Base-by-base conservation (phyloP, 2,888 invertebrate genomes). In the Lacanobia wlatinum region DNA sequence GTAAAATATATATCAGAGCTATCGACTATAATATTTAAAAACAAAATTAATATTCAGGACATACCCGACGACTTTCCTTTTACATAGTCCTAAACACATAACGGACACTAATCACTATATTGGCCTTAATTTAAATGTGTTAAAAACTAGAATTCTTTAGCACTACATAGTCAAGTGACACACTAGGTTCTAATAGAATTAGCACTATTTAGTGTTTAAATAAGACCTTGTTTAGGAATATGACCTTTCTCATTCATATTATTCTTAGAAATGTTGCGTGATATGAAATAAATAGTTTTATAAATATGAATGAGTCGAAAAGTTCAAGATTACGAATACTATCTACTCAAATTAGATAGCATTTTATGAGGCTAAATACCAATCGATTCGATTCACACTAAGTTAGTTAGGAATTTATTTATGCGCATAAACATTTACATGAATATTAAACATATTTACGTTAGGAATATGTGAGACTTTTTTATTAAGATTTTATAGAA, bases 31-130 rank as follows among this genome's bases (percentile, higher is more conserved):
- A 78, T 82, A 72, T 76, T 73, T 74, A 71, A 81, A 81, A 84
- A 88, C 85, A 87, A 80, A 87, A 92, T 94, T 93, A 90, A 91
- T 92, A 95, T 95, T 92, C 95, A 92, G 92, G 90, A 90, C 94
- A 89, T 89, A 87, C 87, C 89, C 88, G 86, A 83, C 83, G 73
- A 83, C 83, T 86, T 89, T 91, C 90, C 93, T 93, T 92, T 92
- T 92, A 50, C n/a, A 55, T 58, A 78, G 79, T 91, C 92, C 92
- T 92, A 89, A 90, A 81, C 83, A 89, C 82, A 90, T 92, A 92
- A 91, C 92, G 92, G 92, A 81, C 82, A 82, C 84, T 88, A 84
- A 90, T 89, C 86, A 87, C 87, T 89, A 85, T 86, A 83, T 87
- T 92, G 91, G 75, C 92, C 92, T 80, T 88, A 83, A 89, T 91